Base-by-base conservation (phyloP, 2,797 vertebrate genomes). In the Macroramphosus scolopax region DNA sequence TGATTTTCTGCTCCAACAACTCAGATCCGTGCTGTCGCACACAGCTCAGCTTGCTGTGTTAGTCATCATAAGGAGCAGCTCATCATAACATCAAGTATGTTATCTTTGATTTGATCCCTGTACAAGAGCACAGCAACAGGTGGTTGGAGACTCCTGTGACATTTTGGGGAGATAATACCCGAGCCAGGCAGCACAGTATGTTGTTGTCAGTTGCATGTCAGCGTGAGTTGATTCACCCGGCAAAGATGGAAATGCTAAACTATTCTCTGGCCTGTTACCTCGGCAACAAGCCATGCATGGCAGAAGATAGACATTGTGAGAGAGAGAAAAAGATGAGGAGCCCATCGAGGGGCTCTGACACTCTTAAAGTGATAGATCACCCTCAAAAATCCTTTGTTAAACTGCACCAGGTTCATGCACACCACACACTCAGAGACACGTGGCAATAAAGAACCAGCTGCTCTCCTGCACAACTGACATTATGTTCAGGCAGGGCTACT, bases 211-310 rank as follows among this genome's bases (percentile, higher is more conserved):
- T 34, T 51, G 46, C 47, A 63, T 78, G 77, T 80, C 72, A 67
- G 60, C 65, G 15, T 44, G 63, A 73, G 54, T 68, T 59, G 72
- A 75, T 76, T 83, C 61, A 63, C 60, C 56, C 63, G 65, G 51
- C 68, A 42, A 25, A 43, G 68, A 60, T 78, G 70, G 57, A 77
- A 78, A 79, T 60, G 65, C 68, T 54, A 57, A 71, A 68, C 58
- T 57, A 25, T 68, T 72, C 68, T 79, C 45, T 24, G 71, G 72
- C 75, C 80, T 58, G 85, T 87, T 87, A 80, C 85, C 85, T 72
- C 70, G 77, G 85, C 85, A 87, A 87, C 85, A 84, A 83, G 81
- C 78, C 68, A 68, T 77, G 74, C 76, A 68, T 36, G 75, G 77
- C 61, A 72, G 66, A 75, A 75, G 68, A 75, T 73, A 72, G 68